These are phyloP conservation scores for Dipodomys stephensi DNA, from an alignment of 2,113 vertebrate species.

Conservation along the genomic window DNA sequence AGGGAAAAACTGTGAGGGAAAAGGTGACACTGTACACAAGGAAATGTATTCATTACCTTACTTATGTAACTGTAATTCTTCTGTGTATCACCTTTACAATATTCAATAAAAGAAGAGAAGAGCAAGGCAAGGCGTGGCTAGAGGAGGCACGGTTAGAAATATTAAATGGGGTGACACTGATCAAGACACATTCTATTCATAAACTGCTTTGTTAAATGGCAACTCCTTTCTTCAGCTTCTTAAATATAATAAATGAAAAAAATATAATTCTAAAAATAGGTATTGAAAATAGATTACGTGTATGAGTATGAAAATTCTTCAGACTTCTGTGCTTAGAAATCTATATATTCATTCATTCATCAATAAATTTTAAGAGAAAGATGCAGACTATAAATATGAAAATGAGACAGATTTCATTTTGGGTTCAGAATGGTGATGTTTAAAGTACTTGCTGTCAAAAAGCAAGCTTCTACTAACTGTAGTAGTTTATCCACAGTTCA, in stretches of 20 bases:
- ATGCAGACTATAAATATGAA: background rate
- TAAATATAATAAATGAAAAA: background rate
- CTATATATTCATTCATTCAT: background rate
- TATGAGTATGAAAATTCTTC: background rate
- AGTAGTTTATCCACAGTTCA: background rate
- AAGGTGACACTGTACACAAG: too few relatives aligned
- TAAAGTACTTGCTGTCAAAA: slow-evolving; percentile 24
- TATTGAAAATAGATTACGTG: background rate
- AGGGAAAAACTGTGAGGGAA: too few relatives aligned
- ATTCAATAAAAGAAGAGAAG: background rate
- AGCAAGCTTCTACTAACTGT: background rate
- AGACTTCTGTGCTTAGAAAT: background rate
- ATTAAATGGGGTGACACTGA: too few relatives aligned
- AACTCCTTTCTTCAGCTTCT: too few relatives aligned
- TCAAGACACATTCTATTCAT: too few relatives aligned
- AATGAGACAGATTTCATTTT: background rate
- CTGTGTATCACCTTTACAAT: too few relatives aligned
- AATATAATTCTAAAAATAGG: background rate
- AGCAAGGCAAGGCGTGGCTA: too few relatives aligned
- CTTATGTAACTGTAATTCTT: too few relatives aligned
- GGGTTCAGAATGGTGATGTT: background rate
- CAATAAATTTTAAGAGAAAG: background rate
- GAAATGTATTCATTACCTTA: too few relatives aligned
- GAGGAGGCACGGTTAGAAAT: too few relatives aligned
- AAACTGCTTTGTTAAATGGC: too few relatives aligned